Conservation (phyloP, 2,888 invertebrate genomes). For the Melanargia galathea region DNA sequence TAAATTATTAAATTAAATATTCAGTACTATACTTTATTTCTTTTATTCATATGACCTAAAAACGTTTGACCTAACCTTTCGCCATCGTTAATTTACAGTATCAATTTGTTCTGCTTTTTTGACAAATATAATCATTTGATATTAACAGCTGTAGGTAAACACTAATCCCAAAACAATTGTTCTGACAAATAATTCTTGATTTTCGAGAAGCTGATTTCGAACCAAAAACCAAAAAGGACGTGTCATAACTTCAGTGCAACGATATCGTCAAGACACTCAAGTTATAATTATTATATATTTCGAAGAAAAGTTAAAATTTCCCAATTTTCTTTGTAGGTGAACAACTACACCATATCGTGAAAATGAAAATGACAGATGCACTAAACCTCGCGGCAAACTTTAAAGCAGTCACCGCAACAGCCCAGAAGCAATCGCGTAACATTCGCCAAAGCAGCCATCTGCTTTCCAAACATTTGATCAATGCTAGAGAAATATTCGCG, state of each 20-base stretch:
- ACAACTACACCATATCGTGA: constrained; percentile 1
- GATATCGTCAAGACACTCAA: background rate
- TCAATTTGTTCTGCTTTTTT: too few relatives aligned
- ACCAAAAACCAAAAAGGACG: background rate
- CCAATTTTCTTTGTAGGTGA: constrained; percentile 24
- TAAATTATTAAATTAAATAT: constrained; percentile 6
- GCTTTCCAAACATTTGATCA: constrained; percentile 52
- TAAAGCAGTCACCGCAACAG: background rate
- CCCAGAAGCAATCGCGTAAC: background rate
- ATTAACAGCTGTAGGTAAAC: background rate
- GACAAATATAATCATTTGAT: too few relatives aligned
- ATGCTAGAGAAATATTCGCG: constrained; percentile 50
- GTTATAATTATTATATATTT: background rate
- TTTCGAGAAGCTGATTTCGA: background rate
- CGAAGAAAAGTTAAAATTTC: constrained; percentile 10
- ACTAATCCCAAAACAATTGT: background rate
- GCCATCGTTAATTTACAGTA: too few relatives aligned
- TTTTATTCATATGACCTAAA: background rate
- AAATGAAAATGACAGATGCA: constrained; percentile 10
- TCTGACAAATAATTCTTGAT: background rate
- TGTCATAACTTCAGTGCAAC: background rate
- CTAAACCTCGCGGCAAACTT: background rate
- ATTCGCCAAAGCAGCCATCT: constrained; percentile 39
- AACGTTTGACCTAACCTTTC: too few relatives aligned
- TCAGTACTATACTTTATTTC: background rate